Conservation (phyloP, 2,888 invertebrate species). For the Nysson spinosus region DNA sequence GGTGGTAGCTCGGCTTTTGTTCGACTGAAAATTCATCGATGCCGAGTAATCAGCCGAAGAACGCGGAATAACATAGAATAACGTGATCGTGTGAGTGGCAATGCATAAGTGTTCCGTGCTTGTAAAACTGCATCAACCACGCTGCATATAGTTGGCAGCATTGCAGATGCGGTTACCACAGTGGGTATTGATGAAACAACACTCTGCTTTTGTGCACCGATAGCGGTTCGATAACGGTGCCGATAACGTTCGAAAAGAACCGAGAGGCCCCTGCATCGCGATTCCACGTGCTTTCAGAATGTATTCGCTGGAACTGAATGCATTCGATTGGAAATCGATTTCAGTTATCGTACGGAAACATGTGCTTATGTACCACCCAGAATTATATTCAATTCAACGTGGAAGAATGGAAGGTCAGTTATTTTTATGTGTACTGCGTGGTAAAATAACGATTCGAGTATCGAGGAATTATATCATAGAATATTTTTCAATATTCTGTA, state of each 20-base stretch:
- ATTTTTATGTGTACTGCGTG: too few species aligned
- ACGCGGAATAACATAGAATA: not conserved
- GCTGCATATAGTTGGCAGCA: slow-evolving; percentile 1
- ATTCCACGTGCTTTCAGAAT: slow-evolving; percentile 15
- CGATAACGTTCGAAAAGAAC: slow-evolving; percentile 16
- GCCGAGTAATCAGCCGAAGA: not conserved
- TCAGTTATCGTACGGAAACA: not conserved
- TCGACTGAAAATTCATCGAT: not conserved
- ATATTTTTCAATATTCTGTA: too few species aligned
- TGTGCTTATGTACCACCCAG: not conserved
- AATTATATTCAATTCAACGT: too few species aligned
- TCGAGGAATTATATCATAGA: too few species aligned
- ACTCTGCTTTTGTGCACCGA: slow-evolving; percentile 9
- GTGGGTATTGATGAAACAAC: slow-evolving; percentile 57
- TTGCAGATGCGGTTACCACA: slow-evolving; percentile 56
- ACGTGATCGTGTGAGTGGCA: too few species aligned
- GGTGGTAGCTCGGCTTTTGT: too few species aligned
- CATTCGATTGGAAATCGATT: slow-evolving; percentile 21
- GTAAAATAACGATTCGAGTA: too few species aligned
- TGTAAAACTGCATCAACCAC: not conserved
- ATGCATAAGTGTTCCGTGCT: too few species aligned
- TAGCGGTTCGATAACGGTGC: too few species aligned
- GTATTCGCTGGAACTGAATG: not conserved
- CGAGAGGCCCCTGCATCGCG: slow-evolving; percentile 10
- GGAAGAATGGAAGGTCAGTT: not conserved